Base-by-base conservation (phyloP, 2,888 invertebrate genomes). In the Nephrocerus scutellatus region DNA sequence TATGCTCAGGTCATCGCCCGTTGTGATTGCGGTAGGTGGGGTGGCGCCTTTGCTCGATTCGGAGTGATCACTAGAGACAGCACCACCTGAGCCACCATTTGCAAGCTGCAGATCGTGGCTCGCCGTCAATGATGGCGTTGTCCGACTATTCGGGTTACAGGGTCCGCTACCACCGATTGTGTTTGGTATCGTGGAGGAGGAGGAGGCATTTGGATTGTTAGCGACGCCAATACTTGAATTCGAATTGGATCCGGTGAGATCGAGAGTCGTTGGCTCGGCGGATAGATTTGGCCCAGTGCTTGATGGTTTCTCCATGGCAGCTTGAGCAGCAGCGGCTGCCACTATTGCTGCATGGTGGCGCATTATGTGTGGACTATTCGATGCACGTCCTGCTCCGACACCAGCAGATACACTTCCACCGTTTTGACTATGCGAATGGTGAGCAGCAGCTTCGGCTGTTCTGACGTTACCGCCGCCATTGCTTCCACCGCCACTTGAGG, bases 241-340 rank as follows among this genome's bases (percentile, higher is more conserved):
- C n/a, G 64, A 64, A 41, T 64, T 64, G 19, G 66, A 64, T 16
- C 64, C 63, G 3, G 65, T 67, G 25, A 67, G 46, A 49, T 67
- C 68, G n/a, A 67, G 48, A 3, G 66, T 64, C 10, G 63, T 43
- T 9, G 60, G 57, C 34, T 67, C 66, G n/a, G n/a, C n/a, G n/a
- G n/a, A n/a, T n/a, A n/a, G n/a, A n/a, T n/a, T n/a, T n/a, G n/a
- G n/a, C 47, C 10, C 24, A 10, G 41, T 37, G n/a, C 34, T 41
- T 33, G 37, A 51, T 6, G 44, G 39, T 36, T 63, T 62, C 24
- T 62, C 60, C 40, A 57, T 22, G 7, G 23, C 26, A 18, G 16
- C 32, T 20, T 33, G 14, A 10, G 12, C 18, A 37, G 39, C 46
- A 6, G 53, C 57, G 0, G 51, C 59, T 6, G 52, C 57, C 1